A percentile compares a stretch with the other conserved stretches of the same genome.
Conservation (phyloP, 2,797 vertebrate species). For the Sciaenops ocellatus region DNA sequence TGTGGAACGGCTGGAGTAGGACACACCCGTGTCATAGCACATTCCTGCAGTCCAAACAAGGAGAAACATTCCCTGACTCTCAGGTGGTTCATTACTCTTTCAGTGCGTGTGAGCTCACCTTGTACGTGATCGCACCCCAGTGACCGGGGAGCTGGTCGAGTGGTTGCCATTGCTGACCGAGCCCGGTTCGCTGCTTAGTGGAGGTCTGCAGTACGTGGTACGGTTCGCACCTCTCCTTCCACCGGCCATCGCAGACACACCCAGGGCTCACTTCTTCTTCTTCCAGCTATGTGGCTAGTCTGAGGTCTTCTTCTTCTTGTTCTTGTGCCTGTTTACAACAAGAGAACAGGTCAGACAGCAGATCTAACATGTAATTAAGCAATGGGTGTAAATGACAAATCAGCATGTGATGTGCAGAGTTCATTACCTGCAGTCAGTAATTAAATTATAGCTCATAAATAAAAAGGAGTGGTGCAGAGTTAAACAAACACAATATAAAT, state of each 20-base stretch:
- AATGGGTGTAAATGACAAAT: neutral
- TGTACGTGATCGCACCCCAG: conserved; percentile 93
- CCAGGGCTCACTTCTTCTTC: conserved; percentile 28
- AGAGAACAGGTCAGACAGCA: neutral
- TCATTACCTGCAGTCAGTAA: neutral
- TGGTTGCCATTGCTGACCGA: conserved; percentile 90
- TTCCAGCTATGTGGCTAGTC: conserved; percentile 7
- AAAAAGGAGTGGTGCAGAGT: neutral
- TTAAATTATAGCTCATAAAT: neutral
- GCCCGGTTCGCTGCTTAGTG: conserved; percentile 91
- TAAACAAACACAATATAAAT: conserved; percentile 30
- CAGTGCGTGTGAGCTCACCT: conserved; percentile 83
- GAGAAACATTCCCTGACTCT: too few relatives aligned
- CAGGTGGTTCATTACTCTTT: too few relatives aligned
- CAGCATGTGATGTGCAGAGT: neutral
- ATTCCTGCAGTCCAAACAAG: neutral
- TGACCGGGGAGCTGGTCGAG: conserved; percentile 91
- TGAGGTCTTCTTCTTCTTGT: conserved; percentile 10
- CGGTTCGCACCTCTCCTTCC: conserved; percentile 97
- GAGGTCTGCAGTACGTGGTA: conserved; percentile 93
- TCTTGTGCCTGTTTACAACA: conserved; percentile 34
- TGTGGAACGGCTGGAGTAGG: neutral
- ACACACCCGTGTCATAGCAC: neutral
- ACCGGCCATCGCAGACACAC: conserved; percentile 90
- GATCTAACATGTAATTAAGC: neutral